Base-by-base conservation (phyloP, 64 coral and sea anemone genomes). In the Montipora foliosa region DNA sequence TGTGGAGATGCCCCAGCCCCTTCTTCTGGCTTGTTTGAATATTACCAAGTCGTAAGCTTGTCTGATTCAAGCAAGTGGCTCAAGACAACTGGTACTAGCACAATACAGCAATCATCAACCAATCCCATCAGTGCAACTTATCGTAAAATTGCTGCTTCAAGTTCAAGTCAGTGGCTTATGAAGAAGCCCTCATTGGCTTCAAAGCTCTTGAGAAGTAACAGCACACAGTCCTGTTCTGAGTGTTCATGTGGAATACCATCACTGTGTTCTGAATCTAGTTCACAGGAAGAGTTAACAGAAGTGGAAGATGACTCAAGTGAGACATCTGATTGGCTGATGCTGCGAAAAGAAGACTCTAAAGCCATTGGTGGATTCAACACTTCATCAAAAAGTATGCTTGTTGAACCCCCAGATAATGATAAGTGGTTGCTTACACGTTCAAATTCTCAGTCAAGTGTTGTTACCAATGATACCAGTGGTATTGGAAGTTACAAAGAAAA, bases 31-130 rank as follows among this genome's bases (percentile, higher is more conserved):
- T 81, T 87, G 87, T 82, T 15, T 52, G 74, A 21, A 24, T 95
- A 97, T 57, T 92, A 87, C 69, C 67, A 88, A 25, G 81, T 71
- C 21, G 55, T 97, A 7, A 97, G 79, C 50, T 72, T 61, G 20
- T 95, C 96, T 79, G 82, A 77, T 52, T 50, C 62, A 13, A 83
- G 60, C 21, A 76, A 89, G 50, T 97, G 96, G 96, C 51, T 97
- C 0, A 95, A 89, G 79, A 80, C 37, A 3, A 73, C 47, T 19
- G 73, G 22, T 20, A 44, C 82, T n/a, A 59, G 9, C 25, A 83
- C 80, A 49, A 51, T 59, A 50, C 71, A 79, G 37, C 14, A 67
- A 89, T 83, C 72, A 19, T 83, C 49, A 14, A 78, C 95, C 59
- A 90, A 76, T 72, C 46, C 49, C 48, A 79, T 89, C 89, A 77